Base-by-base conservation (phyloP, 2,113 vertebrate genomes). In the Nibea coibor region DNA sequence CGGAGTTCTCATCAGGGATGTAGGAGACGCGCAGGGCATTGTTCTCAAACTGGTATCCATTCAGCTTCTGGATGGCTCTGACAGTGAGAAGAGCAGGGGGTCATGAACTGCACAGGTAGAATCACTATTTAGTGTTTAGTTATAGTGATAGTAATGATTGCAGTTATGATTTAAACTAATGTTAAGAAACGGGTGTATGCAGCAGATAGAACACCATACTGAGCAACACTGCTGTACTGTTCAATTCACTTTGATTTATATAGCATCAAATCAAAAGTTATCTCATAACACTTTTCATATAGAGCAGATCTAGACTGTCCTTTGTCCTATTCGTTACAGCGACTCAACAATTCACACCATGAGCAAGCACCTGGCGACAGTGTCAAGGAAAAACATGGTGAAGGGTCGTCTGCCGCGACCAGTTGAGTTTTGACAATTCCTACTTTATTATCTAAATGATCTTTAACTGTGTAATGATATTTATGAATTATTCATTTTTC, bases 41-140 rank as follows among this genome's bases (percentile, higher is more conserved):
- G 94, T 95, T 98, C 91, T 98, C 97, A 89, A 98, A 90, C 93
- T 98, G 97, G 93, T 99, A 96, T 3, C 97, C 97, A 0, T 98
- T 99, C 84, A 99, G 95, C 91, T 99, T 99, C 95, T 97, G 95
- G 88, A 98, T 98, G 63, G 97, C 97, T 93, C 97, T 99, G 75
- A n/a, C 26, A 19, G 31, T 12, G 50, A 53, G 1, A 72, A 6
- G 3, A 11, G 22, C 24, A 56, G 7, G 54, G 31, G 15, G 24
- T 81, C 28, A 77, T 0, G 20, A 16, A 7, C 7, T 31, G 57
- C 56, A 16, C 24, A 58, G 0, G 56, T 5, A 19, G 20, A 8
- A 35, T 35, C 35, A 8, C 35, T 35, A 35, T 35, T 7, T 1
- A 35, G 6, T 8, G 35, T 56, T 24, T 5, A 10, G 51, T 28